These are phyloP conservation scores for Fistularia commersonii DNA, from an alignment of 2,797 vertebrate species.

Conservation along the genomic window DNA sequence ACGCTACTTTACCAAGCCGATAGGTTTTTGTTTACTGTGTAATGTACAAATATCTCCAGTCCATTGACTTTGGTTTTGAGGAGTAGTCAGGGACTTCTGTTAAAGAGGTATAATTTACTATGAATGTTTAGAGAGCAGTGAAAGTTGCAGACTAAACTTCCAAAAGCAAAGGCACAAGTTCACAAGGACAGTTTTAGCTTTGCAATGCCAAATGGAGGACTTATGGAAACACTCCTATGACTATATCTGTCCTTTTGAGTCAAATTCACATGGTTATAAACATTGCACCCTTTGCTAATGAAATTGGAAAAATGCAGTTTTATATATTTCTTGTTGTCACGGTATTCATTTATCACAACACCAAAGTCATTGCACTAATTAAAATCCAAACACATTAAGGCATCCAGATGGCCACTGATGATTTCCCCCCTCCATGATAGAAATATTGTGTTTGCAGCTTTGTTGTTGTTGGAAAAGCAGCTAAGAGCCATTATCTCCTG, in stretches of 20 bases:
- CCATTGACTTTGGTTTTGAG: constrained; percentile 23
- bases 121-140: constrained; percentile 1
- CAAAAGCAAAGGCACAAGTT: constrained; percentile 24
- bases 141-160: constrained; percentile 22
- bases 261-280: constrained; percentile 40
- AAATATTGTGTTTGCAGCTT: constrained; percentile 67
- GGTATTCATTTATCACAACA: constrained; percentile 61
- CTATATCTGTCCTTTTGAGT: constrained; percentile 15
- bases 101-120: constrained; percentile 4
- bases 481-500: constrained; percentile 66
- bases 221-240: constrained; percentile 31
- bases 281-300: constrained; percentile 51
- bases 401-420: constrained; percentile 66
- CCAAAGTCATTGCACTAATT: constrained; percentile 63
- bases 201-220: constrained; percentile 37
- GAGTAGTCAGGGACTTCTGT: constrained; percentile 15
- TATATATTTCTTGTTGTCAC: constrained; percentile 45
- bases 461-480: constrained; percentile 66
- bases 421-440: constrained; percentile 30
- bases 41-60: constrained; percentile 39
- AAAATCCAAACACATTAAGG: constrained; percentile 56
- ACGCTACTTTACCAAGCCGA: constrained; percentile 51
- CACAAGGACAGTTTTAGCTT: constrained; percentile 31
- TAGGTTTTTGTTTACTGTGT: constrained; percentile 45
- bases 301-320: constrained; percentile 49